Evolutionary conservation across 2,113 vertebrate species (phyloP).

Genomic region (Podilymbus podiceps): DNA sequence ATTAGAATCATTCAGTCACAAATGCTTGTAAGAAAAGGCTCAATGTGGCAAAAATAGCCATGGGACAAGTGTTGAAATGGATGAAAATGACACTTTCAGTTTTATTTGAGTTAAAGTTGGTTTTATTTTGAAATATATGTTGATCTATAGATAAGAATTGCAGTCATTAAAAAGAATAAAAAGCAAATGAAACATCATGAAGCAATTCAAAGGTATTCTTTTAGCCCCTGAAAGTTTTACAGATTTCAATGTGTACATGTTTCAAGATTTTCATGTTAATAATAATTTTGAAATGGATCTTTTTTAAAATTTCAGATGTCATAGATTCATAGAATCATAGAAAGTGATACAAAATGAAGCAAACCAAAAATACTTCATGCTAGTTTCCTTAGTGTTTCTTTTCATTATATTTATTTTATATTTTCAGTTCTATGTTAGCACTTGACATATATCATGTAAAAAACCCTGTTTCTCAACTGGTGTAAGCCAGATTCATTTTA

Average conservation of each 20-base stretch:
- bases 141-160: not conserved
- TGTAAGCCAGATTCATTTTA: not conserved
- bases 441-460: not conserved
- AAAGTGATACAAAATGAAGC: not conserved
- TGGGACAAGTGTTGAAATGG: not conserved
- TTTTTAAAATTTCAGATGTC: not conserved
- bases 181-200: not conserved
- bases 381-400: not conserved
- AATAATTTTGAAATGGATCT: not conserved
- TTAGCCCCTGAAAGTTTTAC: not conserved
- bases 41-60: not conserved
- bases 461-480: not conserved
- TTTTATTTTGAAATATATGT: not conserved
- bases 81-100: not conserved
- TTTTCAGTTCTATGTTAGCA: not conserved
- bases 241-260: accelerated
- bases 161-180: not conserved
- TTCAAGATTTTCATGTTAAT: not conserved
- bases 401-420: not conserved
- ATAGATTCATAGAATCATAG: too few species aligned
- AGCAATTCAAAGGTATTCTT: not conserved
- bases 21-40: not conserved
- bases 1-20: not conserved
- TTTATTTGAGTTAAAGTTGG: not conserved
- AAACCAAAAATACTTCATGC: not conserved